Evolutionary conservation across 1,140 invertebrate species (phyloP), one percentile per base, ranked within the genome.

Genomic region (Anastrepha obliqua): DNA sequence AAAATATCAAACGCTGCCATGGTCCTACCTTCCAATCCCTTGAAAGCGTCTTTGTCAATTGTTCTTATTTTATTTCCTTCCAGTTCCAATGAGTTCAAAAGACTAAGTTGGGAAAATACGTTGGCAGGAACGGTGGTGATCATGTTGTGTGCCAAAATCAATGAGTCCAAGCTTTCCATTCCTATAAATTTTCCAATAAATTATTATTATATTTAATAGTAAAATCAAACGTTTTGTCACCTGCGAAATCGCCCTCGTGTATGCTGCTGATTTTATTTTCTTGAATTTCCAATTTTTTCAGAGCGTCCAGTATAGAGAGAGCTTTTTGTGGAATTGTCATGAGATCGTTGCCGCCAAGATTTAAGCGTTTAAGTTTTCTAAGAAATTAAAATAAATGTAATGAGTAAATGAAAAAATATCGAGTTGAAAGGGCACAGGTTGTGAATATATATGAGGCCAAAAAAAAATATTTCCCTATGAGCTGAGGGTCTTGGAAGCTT

Each of bases 211-310:
- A 13, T 17, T 86, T 87, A 55, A 81, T 15, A 20, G 2, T 64
- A 60, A 3, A n/a, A 55, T 47, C 29, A 70, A 51, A 65, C 39
- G 15, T 29, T 74, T 6, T 11, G 3, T 39, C 47, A 98, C 97
- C 97, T 94, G 95, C 95, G 93, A 98, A 98, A 93, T 98, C 97
- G 11, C 96, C 97, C 91, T 97, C 97, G 17, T 95, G 93, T 87
- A 98, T 97, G 13, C 95, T 93, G 7, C 95, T 94, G 78, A 98
- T 97, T 87, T 95, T 95, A 93, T 98, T 98, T 92, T 98, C 97
- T 91, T 97, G 97, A 92, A 98, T 96, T 93, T 98, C 97, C 11
- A 98, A 94, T 90, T 97, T 98, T 91, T 97, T 97, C 65, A 98
- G 93, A 88, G 96, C 97, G 89, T 96, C 96, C 88, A 98, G 93